Conservation (phyloP, 2,888 invertebrate genomes). For the Anorthoa munda region DNA sequence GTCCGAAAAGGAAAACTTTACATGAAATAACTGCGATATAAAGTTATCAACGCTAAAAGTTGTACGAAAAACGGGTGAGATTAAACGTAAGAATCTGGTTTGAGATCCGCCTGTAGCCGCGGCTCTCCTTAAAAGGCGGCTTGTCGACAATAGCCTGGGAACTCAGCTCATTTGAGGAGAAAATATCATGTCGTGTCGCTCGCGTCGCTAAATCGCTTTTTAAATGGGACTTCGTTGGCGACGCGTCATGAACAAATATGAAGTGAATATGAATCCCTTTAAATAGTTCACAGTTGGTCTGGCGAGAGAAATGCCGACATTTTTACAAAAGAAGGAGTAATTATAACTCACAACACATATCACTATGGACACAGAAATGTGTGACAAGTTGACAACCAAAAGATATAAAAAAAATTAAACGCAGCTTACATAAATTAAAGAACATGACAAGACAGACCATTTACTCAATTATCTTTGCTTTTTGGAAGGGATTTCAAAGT, state of each 20-base stretch:
- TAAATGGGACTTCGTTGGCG: constrained; percentile 79
- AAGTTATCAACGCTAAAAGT: constrained; percentile 64
- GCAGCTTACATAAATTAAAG: constrained; percentile 40
- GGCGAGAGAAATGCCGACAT: constrained; percentile 16
- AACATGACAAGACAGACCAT: constrained; percentile 40
- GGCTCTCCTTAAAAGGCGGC: constrained; percentile 85
- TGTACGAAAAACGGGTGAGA: constrained; percentile 68
- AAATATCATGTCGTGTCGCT: constrained; percentile 86
- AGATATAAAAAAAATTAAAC: constrained; percentile 24
- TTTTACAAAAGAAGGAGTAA: constrained; percentile 27
- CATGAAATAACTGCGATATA: constrained; percentile 63
- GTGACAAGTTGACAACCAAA: constrained; percentile 37
- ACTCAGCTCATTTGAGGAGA: constrained; percentile 90
- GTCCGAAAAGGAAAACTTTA: constrained; percentile 36
- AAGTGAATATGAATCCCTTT: constrained; percentile 62
- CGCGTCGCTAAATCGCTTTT: constrained; percentile 85
- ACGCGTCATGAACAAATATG: constrained; percentile 74
- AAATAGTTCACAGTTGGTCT: constrained; percentile 54
- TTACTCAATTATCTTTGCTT: constrained; percentile 43
- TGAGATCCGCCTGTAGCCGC: constrained; percentile 84
- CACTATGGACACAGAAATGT: constrained; percentile 25
- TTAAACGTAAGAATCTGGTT: constrained; percentile 79
- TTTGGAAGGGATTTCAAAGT: constrained; percentile 28
- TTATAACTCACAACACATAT: constrained; percentile 10
- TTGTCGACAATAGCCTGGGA: constrained; percentile 89